phyloP scores from a whole-genome alignment of 2,888 invertebrate species.

The Ceriagrion tenellum region DNA sequence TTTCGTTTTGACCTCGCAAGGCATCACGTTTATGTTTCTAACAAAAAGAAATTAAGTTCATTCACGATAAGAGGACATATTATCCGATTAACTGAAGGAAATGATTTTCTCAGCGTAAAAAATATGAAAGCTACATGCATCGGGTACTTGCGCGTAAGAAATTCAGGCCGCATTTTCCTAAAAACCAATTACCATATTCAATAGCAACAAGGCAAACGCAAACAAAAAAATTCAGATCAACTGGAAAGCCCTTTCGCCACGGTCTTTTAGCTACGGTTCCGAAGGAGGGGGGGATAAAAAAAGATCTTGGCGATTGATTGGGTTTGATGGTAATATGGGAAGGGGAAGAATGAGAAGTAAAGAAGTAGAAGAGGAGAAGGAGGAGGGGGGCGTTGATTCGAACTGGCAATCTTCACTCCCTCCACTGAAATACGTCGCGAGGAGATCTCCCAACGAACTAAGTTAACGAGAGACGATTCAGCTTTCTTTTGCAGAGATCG shows the following conservation, averaged over 20 bases:
- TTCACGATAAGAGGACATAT: not conserved
- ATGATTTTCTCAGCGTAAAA: not conserved
- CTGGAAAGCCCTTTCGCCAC: not conserved
- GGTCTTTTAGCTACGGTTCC: not conserved
- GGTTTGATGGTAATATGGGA: not conserved
- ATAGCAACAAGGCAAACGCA: not conserved
- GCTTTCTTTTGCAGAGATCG: constrained; percentile 19
- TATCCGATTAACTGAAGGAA: not conserved
- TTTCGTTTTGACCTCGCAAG: too few relatives aligned
- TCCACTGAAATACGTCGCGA: not conserved
- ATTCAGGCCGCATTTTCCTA: not conserved
- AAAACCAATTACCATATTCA: not conserved
- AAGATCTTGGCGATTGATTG: constrained; percentile 4
- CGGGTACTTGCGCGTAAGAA: not conserved
- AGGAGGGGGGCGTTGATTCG: not conserved
- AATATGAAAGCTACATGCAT: not conserved
- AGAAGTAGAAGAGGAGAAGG: not conserved
- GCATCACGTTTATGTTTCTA: too few relatives aligned
- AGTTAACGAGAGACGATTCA: constrained; percentile 26
- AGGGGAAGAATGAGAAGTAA: not conserved
- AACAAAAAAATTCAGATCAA: constrained; percentile 1
- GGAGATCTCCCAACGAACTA: not conserved
- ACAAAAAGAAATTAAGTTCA: too few relatives aligned
- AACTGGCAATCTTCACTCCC: not conserved
- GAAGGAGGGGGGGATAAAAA: not conserved